These are phyloP conservation scores for Meda fulgida DNA, from an alignment of 2,797 vertebrate species.

Conservation along the genomic window DNA sequence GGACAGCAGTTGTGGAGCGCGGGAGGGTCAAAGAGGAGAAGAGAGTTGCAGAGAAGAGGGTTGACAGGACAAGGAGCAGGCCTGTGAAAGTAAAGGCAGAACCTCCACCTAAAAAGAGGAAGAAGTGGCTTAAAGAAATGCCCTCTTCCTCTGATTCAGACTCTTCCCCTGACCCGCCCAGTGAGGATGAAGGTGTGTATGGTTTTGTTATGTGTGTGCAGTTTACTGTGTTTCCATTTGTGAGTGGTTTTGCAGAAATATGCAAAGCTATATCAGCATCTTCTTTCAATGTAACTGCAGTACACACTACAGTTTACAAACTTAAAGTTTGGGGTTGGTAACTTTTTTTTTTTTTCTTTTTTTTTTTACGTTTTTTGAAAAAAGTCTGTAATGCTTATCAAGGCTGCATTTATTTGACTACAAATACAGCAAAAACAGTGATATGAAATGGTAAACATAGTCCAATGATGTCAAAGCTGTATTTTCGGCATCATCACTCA, in stretches of 20 bases:
- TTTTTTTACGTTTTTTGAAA: background rate
- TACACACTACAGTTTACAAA: background rate
- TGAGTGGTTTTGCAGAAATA: background rate
- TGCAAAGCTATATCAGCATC: background rate
- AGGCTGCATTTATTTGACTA: background rate
- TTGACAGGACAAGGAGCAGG: slow-evolving; percentile 64
- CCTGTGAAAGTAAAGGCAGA: slow-evolving; percentile 73
- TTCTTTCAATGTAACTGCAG: background rate
- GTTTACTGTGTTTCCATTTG: background rate
- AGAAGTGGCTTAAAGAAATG: slow-evolving; percentile 88
- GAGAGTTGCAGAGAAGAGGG: slow-evolving; percentile 69
- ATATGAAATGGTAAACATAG: background rate
- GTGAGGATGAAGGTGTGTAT: slow-evolving; percentile 80
- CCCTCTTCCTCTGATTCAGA: slow-evolving; percentile 84
- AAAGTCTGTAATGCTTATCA: background rate
- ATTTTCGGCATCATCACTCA: background rate
- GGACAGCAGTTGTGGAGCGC: slow-evolving; percentile 51
- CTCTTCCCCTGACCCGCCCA: slow-evolving; percentile 80
- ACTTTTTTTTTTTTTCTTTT: too few relatives aligned
- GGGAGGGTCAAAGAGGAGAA: slow-evolving; percentile 65
- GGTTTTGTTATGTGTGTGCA: background rate
- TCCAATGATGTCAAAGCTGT: background rate
- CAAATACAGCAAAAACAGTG: background rate
- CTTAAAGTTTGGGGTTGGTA: background rate
- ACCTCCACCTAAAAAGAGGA: slow-evolving; percentile 83